Base-by-base conservation (phyloP, 2,797 vertebrate species). In the Sebastes hubbsi region DNA sequence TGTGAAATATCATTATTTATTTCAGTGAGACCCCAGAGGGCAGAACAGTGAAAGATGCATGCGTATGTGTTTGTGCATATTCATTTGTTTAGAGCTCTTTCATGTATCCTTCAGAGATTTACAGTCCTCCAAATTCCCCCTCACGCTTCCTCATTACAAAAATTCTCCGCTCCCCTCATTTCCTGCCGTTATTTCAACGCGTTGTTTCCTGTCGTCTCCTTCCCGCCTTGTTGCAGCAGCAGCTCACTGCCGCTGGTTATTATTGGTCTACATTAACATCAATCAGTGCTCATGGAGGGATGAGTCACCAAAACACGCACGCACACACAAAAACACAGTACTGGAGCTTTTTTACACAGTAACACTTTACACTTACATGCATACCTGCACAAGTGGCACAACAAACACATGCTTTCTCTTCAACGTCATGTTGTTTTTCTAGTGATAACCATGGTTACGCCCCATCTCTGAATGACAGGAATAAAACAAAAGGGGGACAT, bases 391-490 rank as follows among this genome's bases (percentile, higher is more conserved):
- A 63, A 69, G 22, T 38, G 29, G 20, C 55, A 73, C 70, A 80
- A 75, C 63, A 67, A 75, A 72, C 67, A 36, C 25, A 3, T 66
- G 69, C 59, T 83, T 60, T 34, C 58, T 80, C 38, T 78, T 18
- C 4, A 61, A 80, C 75, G 75, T 65, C 12, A 18, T 68, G 42
- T 73, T 78, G 52, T 81, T 83, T 80, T 86, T 81, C 76, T 58
- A 16, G 62, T 56, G 38, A 93, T 92, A 76, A 86, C 89, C 83
- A 88, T 91, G 89, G 90, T 82, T 84, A 89, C 91, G n/a, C 72
- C 82, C 71, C 58, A 18, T 69, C 81, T 74, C 74, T 74, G 75
- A 83, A 89, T 74, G 79, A 86, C 81, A 78, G 63, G 70, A 77
- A 76, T 32, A 75, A 85, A 80, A 88, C 78, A 83, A 81, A 83